Base-by-base conservation (phyloP, 1,140 invertebrate species). In the Stratiolaelaps scimitus region DNA sequence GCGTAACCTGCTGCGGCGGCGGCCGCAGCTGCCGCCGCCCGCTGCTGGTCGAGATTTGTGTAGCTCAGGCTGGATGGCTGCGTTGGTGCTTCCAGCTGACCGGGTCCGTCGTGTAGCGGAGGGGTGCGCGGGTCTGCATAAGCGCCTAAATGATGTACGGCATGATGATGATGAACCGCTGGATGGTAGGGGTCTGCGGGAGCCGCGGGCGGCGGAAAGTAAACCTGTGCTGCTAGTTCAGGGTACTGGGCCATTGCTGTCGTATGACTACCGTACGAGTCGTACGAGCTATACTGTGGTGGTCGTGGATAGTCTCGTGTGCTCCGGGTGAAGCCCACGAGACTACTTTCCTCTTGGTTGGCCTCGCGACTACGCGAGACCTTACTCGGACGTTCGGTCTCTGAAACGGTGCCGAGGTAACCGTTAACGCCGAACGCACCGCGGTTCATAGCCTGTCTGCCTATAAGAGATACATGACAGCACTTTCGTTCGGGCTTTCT, bases 31-130 rank as follows among this genome's bases (percentile, higher is more conserved):
- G 53, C 53, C 5, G 53, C 53, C 10, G 53, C 53, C 13, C 53
- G 17, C 23, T 64, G 56, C 43, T 65, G 64, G 76, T 92, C 89
- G 71, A 92, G 75, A 75, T 92, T 92, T 0, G 89, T 92, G 74
- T 92, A 92, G 73, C 88, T 89, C 46, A 91, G 76, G 0, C 88
- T 88, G 26, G 53, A 60, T 34, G 53, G 53, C 26, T 26, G 53
- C 17, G 53, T 60, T 40, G 34, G 34, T 10, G 34, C 34, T 40
- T 40, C 34, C 34, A 40, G 10, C 34, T 40, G 34, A 40, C 34
- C 34, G 10, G 34, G 34, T 20, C 53, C 53, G 23, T 60, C 53
- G 53, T 60, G 53, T 23, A 60, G 34, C 17, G 53, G 53, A 15
- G 53, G 53, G n/a, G 53, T 60, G 15, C 53, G 53, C 15, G 26